Base-by-base conservation (phyloP, 2,113 vertebrate species). In the Chiloscyllium plagiosum region DNA sequence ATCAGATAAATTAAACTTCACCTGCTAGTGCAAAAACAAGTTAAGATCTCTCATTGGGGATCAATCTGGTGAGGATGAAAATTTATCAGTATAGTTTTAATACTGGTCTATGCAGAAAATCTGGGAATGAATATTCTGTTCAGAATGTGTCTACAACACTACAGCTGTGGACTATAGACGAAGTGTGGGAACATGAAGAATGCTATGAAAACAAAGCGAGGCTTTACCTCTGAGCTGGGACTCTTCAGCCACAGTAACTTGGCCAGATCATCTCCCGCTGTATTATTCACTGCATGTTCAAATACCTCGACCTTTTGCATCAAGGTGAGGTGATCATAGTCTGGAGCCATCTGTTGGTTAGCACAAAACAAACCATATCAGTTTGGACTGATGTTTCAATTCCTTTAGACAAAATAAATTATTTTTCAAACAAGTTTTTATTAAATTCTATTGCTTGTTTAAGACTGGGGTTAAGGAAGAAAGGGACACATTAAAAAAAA, bases 231-330 rank as follows among this genome's bases (percentile, higher is more conserved):
- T 0, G 99, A 99, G 97, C 99, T 99, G 89, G 99, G 99, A 96
- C 99, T 99, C 97, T 99, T 99, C 80, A 99, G 97, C 99, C 99
- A 99, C 72, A 99, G 97, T 47, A 99, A 98, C 96, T 99, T 99
- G 97, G 99, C 98, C 96, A 99, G 98, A 97, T 99, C 99, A 0
- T 99, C 99, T 2, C 99, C 99, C 0, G 99, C 99, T 0, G 99
- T 99, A 97, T 99, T 99, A 96, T 99, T 99, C 95, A 99, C 99
- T 0, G 99, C 99, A 0, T 99, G 99, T 96, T 99, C 99, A 95
- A 99, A 99, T 96, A 99, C 99, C 97, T 99, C 99, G 13, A 99
- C 99, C 96, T 99, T 99, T 98, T 99, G 99, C 99, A 99, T 99
- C 96, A 99, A 98, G 0, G 99, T 99, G 96, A 99, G 97, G 97